A percentile compares a stretch with the other conserved stretches of the same genome.
These are phyloP conservation scores for Ophthalmolycus amberensis DNA, from an alignment of 2,113 vertebrate species.

Conservation along the genomic window DNA sequence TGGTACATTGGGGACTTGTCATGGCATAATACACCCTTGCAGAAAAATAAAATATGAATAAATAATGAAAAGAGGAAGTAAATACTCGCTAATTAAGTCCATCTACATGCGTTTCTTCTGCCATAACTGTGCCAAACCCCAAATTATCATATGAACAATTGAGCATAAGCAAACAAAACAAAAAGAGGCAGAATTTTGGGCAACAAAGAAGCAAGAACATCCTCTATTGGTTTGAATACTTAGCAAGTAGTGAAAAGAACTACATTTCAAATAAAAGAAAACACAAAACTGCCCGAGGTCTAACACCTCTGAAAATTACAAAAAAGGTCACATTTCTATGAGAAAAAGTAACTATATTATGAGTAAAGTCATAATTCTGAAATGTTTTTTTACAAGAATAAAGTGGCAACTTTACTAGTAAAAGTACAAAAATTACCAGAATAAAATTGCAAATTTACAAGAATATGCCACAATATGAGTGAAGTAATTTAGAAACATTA, in stretches of 20 bases:
- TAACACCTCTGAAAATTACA: not conserved
- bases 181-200: slow-evolving; percentile 13
- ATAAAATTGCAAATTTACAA: not conserved
- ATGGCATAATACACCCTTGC: not conserved
- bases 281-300: not conserved
- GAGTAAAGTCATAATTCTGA: not conserved
- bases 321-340: not conserved
- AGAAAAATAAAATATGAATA: not conserved
- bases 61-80: slow-evolving; percentile 24
- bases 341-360: not conserved
- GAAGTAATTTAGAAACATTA: not conserved
- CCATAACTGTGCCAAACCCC: not conserved
- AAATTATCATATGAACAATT: not conserved
- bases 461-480: not conserved
- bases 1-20: not conserved
- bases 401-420: not conserved
- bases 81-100: slow-evolving; percentile 1
- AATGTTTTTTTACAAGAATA: not conserved
- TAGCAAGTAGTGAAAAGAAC: not conserved
- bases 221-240: not conserved
- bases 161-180: not conserved
- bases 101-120: not conserved
- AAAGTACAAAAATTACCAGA: not conserved
- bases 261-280: not conserved
- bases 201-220: not conserved